phyloP scores from a whole-genome alignment of 2,888 invertebrate species.

The Cryptocephalus primarius region DNA sequence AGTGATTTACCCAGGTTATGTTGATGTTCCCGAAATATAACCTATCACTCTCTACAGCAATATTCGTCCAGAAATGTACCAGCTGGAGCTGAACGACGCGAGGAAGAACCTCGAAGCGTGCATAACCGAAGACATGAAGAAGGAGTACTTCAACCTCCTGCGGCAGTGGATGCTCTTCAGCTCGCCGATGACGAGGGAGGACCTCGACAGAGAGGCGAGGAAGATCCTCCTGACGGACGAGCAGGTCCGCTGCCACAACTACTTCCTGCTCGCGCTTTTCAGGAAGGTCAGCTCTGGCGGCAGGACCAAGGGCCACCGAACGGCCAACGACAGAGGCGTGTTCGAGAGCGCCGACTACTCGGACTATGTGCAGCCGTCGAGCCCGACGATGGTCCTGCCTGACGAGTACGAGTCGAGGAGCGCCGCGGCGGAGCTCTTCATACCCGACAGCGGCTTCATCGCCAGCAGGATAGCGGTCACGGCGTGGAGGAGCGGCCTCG shows the following conservation, averaged over 20 bases:
- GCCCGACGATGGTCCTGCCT: slow-evolving; percentile 34
- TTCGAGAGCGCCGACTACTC: slow-evolving; percentile 51
- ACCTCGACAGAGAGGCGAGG: slow-evolving; percentile 71
- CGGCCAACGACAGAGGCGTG: slow-evolving; percentile 28
- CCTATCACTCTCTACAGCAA: no score
- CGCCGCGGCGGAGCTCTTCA: slow-evolving; percentile 61
- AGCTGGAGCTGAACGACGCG: slow-evolving; percentile 42
- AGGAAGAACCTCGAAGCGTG: slow-evolving; percentile 50
- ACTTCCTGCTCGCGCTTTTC: slow-evolving; percentile 65
- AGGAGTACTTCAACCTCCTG: slow-evolving; percentile 59
- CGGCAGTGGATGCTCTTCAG: slow-evolving; percentile 58
- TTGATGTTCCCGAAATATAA: no score
- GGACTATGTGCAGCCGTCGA: slow-evolving; percentile 45
- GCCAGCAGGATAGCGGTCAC: slow-evolving; percentile 73
- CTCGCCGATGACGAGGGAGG: slow-evolving; percentile 66
- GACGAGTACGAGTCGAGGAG: slow-evolving; percentile 42
- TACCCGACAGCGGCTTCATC: slow-evolving; percentile 77
- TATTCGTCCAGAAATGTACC: no score
- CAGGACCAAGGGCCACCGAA: slow-evolving; percentile 27
- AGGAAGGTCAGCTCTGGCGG: slow-evolving; percentile 33
- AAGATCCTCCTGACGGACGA: slow-evolving; percentile 56
- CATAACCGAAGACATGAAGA: slow-evolving; percentile 56
- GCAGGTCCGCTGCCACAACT: slow-evolving; percentile 74
- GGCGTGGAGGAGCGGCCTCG: slow-evolving; percentile 82
- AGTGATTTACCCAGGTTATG: no score